phyloP scores from a whole-genome alignment of 2,113 vertebrate species.

The Indicator indicator region DNA sequence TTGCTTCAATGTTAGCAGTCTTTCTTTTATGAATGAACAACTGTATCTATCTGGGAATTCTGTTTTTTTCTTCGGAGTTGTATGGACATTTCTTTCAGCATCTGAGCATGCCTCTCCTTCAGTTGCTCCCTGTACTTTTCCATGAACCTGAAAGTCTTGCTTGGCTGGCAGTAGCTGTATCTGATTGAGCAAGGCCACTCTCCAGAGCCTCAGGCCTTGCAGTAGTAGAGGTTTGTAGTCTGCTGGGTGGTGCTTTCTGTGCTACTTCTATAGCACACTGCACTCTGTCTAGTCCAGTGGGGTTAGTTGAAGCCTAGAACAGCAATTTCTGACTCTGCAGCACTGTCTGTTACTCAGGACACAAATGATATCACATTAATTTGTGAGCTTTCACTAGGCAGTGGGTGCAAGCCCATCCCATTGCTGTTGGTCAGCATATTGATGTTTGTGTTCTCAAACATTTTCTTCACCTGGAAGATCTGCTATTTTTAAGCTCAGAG shows the following conservation, averaged over 20 bases:
- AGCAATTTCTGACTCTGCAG: background rate
- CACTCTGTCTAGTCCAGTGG: background rate
- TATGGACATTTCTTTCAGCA: background rate
- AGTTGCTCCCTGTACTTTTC: background rate
- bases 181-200: background rate
- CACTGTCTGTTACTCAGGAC: background rate
- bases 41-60: background rate
- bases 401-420: background rate
- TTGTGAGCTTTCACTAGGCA: background rate
- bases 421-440: background rate
- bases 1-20: background rate
- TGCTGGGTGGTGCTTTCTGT: background rate
- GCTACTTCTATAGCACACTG: fast-evolving
- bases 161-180: background rate
- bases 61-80: background rate
- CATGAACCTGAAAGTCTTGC: constrained; percentile 22
- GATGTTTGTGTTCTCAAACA: background rate
- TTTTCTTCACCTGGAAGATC: background rate
- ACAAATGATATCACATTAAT: fast-evolving
- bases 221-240: background rate
- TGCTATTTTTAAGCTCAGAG: background rate
- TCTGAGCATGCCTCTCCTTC: background rate
- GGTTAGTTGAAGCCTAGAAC: background rate
- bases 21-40: background rate
- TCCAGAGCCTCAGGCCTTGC: background rate